Conservation (phyloP, 2,113 vertebrate genomes). For the Erpornis zantholeuca region DNA sequence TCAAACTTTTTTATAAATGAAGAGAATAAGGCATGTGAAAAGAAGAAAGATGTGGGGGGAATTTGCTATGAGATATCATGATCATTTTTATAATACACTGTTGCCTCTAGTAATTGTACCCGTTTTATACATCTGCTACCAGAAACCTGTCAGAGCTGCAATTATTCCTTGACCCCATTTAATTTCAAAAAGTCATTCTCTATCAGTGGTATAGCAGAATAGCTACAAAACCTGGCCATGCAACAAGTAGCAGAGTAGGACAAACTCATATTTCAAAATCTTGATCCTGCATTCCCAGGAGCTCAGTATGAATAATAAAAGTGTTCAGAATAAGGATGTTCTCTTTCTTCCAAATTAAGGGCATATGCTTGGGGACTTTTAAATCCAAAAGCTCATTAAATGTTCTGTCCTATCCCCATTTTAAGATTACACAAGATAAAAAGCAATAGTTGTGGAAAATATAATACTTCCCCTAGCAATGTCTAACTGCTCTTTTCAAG, state of each 20-base stretch:
- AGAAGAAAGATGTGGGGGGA: not conserved
- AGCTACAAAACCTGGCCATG: not conserved
- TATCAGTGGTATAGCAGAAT: not conserved
- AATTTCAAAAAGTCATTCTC: not conserved
- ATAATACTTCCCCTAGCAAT: not conserved
- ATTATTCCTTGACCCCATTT: not conserved
- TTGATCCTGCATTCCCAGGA: not conserved
- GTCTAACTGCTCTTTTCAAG: not conserved
- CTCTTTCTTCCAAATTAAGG: slow-evolving; percentile 15
- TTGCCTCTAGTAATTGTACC: not conserved
- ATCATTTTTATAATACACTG: not conserved
- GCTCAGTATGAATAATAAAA: not conserved
- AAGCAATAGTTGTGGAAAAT: not conserved
- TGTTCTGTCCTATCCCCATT: not conserved
- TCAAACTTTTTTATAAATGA: not conserved
- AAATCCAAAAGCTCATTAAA: slow-evolving; percentile 31
- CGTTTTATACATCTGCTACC: not conserved
- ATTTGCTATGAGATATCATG: not conserved
- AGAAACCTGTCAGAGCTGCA: not conserved
- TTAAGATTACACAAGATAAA: slow-evolving; percentile 1
- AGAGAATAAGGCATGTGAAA: not conserved
- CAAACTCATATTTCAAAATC: not conserved
- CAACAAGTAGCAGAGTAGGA: not conserved
- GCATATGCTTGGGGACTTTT: not conserved
- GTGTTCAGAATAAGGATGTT: not conserved